A percentile compares a stretch with the other conserved stretches of the same genome.
Conservation (phyloP, 2,113 vertebrate species). For the Hyperopisus bebe region DNA sequence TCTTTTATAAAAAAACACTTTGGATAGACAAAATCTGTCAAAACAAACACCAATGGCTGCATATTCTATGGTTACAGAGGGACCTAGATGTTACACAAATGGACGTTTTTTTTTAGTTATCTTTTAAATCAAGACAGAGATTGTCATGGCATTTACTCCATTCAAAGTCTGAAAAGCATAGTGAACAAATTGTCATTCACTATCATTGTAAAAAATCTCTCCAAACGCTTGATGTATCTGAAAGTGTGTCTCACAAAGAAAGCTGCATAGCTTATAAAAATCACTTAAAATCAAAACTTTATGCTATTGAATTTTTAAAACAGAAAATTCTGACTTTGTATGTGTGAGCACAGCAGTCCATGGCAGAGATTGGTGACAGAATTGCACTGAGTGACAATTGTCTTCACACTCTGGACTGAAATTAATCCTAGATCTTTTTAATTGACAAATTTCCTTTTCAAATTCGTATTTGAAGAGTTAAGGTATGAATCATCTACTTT, state of each 20-base stretch:
- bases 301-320: neutral
- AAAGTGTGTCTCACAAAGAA: neutral
- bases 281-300: neutral
- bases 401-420: neutral
- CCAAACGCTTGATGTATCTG: neutral
- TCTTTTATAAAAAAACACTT: neutral
- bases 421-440: neutral
- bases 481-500: constrained; percentile 12
- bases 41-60: neutral
- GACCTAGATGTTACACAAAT: neutral
- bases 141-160: neutral
- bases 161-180: neutral
- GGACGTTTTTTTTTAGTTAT: neutral
- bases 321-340: neutral
- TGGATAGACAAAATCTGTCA: neutral
- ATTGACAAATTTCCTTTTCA: neutral
- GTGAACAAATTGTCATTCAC: neutral
- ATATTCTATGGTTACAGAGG: neutral
- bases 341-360: neutral
- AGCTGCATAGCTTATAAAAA: neutral
- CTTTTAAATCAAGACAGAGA: neutral
- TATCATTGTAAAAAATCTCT: neutral
- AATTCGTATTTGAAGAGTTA: neutral
- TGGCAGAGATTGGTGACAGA: neutral
- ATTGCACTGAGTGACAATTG: neutral